These are phyloP conservation scores for Cetonia aurata DNA, from an alignment of 2,888 invertebrate genomes.

Conservation along the genomic window DNA sequence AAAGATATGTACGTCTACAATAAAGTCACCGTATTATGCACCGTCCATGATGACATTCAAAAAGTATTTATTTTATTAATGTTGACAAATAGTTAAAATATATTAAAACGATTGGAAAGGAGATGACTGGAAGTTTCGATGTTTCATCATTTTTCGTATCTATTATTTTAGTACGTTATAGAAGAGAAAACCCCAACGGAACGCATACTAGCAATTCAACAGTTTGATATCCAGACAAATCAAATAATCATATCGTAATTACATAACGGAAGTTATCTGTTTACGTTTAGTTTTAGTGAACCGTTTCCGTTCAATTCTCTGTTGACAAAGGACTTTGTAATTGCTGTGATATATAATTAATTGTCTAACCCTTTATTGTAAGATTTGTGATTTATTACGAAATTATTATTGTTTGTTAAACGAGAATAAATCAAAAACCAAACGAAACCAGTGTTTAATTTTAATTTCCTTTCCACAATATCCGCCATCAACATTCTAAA, in stretches of 20 bases:
- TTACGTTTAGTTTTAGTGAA: constrained; percentile 46
- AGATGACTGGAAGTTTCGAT: constrained; percentile 18
- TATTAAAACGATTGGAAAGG: constrained; percentile 22
- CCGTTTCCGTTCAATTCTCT: constrained; percentile 48
- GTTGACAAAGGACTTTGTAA: constrained; percentile 56
- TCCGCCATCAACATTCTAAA: too few species aligned
- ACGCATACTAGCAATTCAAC: background rate
- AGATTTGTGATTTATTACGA: constrained; percentile 38
- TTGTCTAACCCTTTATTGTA: constrained; percentile 54
- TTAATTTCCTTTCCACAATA: too few species aligned
- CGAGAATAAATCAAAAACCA: constrained; percentile 38
- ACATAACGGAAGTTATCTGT: constrained; percentile 50
- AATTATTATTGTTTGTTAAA: constrained; percentile 37
- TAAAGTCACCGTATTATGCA: constrained; percentile 21
- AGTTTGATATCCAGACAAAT: constrained; percentile 57
- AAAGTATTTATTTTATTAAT: constrained; percentile 47
- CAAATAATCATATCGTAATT: constrained; percentile 60
- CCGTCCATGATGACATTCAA: constrained; percentile 16
- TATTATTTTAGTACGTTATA: too few species aligned
- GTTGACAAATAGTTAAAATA: constrained; percentile 43
- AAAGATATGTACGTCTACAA: too few species aligned
- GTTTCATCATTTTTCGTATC: constrained; percentile 17
- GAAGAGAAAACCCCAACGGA: too few species aligned
- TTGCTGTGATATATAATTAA: constrained; percentile 59
- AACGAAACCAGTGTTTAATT: constrained; percentile 27